Conservation (phyloP, 2,797 vertebrate genomes). For the Choloepus didactylus region DNA sequence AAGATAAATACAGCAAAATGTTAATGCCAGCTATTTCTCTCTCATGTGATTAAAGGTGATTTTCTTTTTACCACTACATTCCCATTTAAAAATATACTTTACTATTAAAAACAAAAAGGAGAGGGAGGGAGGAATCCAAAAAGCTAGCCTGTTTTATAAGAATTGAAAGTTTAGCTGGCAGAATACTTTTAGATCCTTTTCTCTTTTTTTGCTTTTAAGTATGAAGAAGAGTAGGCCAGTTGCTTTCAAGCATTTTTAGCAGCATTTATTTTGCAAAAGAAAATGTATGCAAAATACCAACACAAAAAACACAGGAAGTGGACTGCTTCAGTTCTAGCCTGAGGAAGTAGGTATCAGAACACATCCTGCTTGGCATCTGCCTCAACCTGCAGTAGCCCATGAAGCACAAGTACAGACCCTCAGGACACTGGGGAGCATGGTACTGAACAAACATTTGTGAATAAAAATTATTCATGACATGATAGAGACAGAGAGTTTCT, state of each 20-base stretch:
- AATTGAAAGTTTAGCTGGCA: background rate
- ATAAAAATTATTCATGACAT: background rate
- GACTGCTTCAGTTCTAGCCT: background rate
- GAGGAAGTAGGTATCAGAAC: background rate
- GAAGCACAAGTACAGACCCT: background rate
- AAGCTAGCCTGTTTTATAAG: background rate
- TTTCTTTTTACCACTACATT: conserved; percentile 33
- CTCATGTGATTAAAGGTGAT: background rate
- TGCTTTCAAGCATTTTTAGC: conserved; percentile 43
- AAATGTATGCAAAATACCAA: background rate
- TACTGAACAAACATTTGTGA: background rate
- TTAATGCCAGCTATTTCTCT: too few relatives aligned
- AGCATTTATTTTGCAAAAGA: conserved; percentile 2
- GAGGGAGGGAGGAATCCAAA: background rate
- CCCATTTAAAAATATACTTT: background rate
- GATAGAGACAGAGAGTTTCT: background rate
- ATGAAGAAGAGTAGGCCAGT: background rate
- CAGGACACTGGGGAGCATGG: background rate
- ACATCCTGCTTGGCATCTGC: background rate
- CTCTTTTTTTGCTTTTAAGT: conserved; percentile 10
- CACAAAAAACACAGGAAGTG: background rate
- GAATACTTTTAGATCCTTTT: background rate
- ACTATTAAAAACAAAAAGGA: conserved; percentile 16
- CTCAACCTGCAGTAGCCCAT: background rate
- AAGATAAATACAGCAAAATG: too few relatives aligned